Evolutionary conservation across 1,140 invertebrate genomes (phyloP).

Genomic region (Euglossa dilemma): DNA sequence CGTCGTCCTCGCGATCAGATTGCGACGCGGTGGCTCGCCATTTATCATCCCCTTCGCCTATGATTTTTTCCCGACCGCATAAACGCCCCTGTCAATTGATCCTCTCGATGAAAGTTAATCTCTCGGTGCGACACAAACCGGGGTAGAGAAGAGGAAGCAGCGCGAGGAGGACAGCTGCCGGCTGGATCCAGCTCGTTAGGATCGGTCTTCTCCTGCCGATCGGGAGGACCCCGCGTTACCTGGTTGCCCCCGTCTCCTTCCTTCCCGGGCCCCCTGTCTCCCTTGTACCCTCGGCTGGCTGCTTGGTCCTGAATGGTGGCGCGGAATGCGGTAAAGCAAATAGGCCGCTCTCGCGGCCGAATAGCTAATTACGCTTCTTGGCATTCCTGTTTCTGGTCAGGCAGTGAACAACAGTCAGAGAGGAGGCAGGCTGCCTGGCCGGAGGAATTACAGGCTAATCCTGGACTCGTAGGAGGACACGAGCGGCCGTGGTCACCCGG

Average conservation of each 20-base stretch:
- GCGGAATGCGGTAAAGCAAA: slow-evolving; percentile 81
- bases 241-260: background rate
- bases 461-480: slow-evolving; percentile 80
- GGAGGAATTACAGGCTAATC: slow-evolving; percentile 81
- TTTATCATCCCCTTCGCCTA: slow-evolving; percentile 25
- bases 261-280: background rate
- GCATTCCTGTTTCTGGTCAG: slow-evolving; percentile 82
- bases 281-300: slow-evolving; percentile 41
- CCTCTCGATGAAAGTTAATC: slow-evolving; percentile 30
- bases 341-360: slow-evolving; percentile 76
- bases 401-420: slow-evolving; percentile 53
- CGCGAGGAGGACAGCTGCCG: background rate
- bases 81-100: slow-evolving; percentile 24
- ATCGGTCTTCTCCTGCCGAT: slow-evolving; percentile 1
- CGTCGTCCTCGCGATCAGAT: background rate
- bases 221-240: slow-evolving; percentile 19
- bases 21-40: background rate
- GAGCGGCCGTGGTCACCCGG: slow-evolving; percentile 78
- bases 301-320: slow-evolving; percentile 71
- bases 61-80: background rate
- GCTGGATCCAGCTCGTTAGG: slow-evolving; percentile 33
- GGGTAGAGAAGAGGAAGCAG: background rate
- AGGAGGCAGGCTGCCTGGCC: slow-evolving; percentile 2
- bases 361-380: slow-evolving; percentile 82
- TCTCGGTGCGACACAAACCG: background rate